Percentiles rank a stretch among this genome's conserved stretches.
phyloP scores from a whole-genome alignment of 2,888 invertebrate genomes.

The Adelphocoris suturalis region DNA sequence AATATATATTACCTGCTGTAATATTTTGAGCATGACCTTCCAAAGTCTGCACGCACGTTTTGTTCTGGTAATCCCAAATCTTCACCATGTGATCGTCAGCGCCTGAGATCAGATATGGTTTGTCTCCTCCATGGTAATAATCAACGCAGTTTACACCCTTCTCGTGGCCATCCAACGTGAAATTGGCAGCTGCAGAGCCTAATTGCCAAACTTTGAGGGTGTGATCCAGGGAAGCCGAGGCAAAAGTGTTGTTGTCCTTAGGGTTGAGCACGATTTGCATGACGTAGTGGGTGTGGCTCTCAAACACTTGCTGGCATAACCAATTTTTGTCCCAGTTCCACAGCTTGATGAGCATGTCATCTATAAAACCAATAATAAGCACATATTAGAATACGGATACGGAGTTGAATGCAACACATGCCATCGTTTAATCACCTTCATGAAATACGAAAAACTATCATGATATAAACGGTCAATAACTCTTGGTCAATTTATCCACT shows the following conservation, averaged over 20 bases:
- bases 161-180: conserved; percentile 98
- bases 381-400: not conserved
- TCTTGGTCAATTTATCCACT: not conserved
- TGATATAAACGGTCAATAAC: not conserved
- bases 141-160: conserved; percentile 99
- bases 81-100: conserved; percentile 98
- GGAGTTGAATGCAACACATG: not conserved
- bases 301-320: conserved; percentile 98
- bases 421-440: not conserved
- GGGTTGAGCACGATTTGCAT: conserved; percentile 99
- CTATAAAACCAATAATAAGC: conserved; percentile 80
- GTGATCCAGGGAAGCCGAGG: conserved; percentile 98
- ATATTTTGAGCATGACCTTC: conserved; percentile 99
- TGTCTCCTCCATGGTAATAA: conserved; percentile 99
- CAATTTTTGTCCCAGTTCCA: conserved; percentile 99
- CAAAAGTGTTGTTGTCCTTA: conserved; percentile 99
- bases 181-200: conserved; percentile 97
- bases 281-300: conserved; percentile 99
- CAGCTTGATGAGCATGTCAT: conserved; percentile 98
- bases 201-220: conserved; percentile 99
- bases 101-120: conserved; percentile 98
- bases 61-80: conserved; percentile 99
- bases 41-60: conserved; percentile 98
- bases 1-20: conserved; percentile 81
- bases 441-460: not conserved